phyloP scores from a whole-genome alignment of 1,140 invertebrate genomes.

The Heterodera schachtii region DNA sequence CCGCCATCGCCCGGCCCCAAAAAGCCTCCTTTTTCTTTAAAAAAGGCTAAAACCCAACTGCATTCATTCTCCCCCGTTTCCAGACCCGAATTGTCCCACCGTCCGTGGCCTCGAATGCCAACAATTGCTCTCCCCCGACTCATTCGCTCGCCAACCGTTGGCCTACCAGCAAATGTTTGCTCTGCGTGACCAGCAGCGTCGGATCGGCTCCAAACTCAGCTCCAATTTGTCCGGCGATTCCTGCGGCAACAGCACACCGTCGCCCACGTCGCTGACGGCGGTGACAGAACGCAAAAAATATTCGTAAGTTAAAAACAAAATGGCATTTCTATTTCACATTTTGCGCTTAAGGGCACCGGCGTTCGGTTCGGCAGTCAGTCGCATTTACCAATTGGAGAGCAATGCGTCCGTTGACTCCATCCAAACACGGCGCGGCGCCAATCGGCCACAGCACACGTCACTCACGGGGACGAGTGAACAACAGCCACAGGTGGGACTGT shows the following conservation, averaged over 20 bases:
- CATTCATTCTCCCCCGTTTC: neutral
- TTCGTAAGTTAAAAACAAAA: slow-evolving; percentile 15
- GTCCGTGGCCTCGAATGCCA: slow-evolving; percentile 56
- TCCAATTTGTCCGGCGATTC: neutral
- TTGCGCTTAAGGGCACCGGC: slow-evolving; percentile 18
- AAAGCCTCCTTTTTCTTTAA: neutral
- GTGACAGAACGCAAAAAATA: slow-evolving; percentile 24
- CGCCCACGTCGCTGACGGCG: slow-evolving; percentile 7
- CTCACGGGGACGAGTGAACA: neutral
- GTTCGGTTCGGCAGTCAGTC: slow-evolving; percentile 15
- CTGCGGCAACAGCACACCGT: neutral
- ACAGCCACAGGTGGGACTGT: neutral
- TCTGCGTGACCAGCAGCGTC: slow-evolving; percentile 17
- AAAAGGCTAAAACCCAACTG: neutral
- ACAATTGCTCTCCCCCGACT: slow-evolving; percentile 61
- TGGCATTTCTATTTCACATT: neutral
- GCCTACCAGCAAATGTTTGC: slow-evolving; percentile 38
- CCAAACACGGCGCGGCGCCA: neutral
- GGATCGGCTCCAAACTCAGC: slow-evolving; percentile 8
- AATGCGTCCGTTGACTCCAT: slow-evolving; percentile 10
- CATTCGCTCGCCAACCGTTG: slow-evolving; percentile 59
- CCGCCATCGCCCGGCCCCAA: too few relatives aligned
- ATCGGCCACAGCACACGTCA: neutral
- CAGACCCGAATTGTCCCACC: slow-evolving; percentile 60
- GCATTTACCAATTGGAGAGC: slow-evolving; percentile 11